Percentiles rank a stretch among this genome's conserved stretches.
phyloP scores from a whole-genome alignment of 2,797 vertebrate genomes.

The Setipinna tenuifilis region DNA sequence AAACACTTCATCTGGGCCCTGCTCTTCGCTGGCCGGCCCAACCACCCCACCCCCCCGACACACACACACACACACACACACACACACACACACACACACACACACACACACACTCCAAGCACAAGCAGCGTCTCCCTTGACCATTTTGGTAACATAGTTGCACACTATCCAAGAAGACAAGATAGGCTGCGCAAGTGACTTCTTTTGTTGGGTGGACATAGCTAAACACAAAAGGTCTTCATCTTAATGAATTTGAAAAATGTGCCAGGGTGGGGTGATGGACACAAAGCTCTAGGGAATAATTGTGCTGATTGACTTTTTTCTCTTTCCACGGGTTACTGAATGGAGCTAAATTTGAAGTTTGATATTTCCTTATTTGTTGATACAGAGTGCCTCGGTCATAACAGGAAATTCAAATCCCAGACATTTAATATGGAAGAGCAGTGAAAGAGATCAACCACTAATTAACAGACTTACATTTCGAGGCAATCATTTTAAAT shows the following conservation, averaged over 20 bases:
- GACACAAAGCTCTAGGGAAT: background rate
- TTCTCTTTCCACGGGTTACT: background rate
- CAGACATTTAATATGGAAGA: background rate
- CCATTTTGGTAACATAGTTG: slow-evolving; percentile 78
- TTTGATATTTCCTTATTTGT: background rate
- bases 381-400: background rate
- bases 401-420: slow-evolving; percentile 5
- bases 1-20: slow-evolving; percentile 63
- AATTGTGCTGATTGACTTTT: background rate
- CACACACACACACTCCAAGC: slow-evolving; percentile 30
- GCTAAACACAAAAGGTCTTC: background rate
- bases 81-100: slow-evolving; percentile 39
- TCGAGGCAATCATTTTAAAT: background rate
- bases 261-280: too few relatives aligned
- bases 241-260: slow-evolving; percentile 15
- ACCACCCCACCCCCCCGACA: background rate
- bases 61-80: slow-evolving; percentile 34
- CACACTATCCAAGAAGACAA: slow-evolving; percentile 67
- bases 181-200: slow-evolving; percentile 49
- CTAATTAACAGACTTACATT: background rate
- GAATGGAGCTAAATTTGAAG: background rate
- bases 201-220: background rate
- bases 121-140: slow-evolving; percentile 55
- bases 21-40: background rate
- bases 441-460: background rate